Percentiles rank a stretch among this genome's conserved stretches.
Conservation (phyloP, 2,888 invertebrate genomes). For the Sinelater perroti region DNA sequence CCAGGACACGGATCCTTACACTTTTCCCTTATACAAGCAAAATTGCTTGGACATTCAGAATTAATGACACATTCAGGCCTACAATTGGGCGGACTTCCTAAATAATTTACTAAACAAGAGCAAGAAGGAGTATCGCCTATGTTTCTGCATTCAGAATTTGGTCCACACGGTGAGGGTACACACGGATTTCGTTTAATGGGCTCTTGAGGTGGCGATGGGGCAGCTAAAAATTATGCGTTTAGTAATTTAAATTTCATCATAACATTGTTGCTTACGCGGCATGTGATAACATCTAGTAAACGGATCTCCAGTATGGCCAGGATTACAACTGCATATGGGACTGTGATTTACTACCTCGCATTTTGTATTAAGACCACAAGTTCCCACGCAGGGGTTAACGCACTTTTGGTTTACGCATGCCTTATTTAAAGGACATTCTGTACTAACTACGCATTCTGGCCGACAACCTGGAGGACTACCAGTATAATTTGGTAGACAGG, state of each 20-base stretch:
- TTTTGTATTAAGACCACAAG: slow-evolving; percentile 67
- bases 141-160: slow-evolving; percentile 69
- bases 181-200: slow-evolving; percentile 60
- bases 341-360: slow-evolving; percentile 70
- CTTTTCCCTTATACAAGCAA: slow-evolving; percentile 71
- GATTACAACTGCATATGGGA: slow-evolving; percentile 71
- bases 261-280: slow-evolving; percentile 54
- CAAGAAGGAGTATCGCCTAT: slow-evolving; percentile 63
- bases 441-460: slow-evolving; percentile 80
- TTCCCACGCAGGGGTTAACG: slow-evolving; percentile 75
- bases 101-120: slow-evolving; percentile 67
- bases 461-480: slow-evolving; percentile 82
- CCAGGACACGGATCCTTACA: slow-evolving; percentile 72
- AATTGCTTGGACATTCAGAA: slow-evolving; percentile 72
- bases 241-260: neutral
- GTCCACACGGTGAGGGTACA: slow-evolving; percentile 71
- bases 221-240: slow-evolving; percentile 28
- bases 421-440: slow-evolving; percentile 72
- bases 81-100: slow-evolving; percentile 72
- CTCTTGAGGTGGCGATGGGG: slow-evolving; percentile 30
- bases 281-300: slow-evolving; percentile 67
- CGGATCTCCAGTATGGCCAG: slow-evolving; percentile 73
- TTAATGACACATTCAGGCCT: slow-evolving; percentile 72
- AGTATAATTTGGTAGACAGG: slow-evolving; percentile 74
- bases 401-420: slow-evolving; percentile 80